Conservation (phyloP, 2,888 invertebrate species). For the Parnassius mnemosyne region DNA sequence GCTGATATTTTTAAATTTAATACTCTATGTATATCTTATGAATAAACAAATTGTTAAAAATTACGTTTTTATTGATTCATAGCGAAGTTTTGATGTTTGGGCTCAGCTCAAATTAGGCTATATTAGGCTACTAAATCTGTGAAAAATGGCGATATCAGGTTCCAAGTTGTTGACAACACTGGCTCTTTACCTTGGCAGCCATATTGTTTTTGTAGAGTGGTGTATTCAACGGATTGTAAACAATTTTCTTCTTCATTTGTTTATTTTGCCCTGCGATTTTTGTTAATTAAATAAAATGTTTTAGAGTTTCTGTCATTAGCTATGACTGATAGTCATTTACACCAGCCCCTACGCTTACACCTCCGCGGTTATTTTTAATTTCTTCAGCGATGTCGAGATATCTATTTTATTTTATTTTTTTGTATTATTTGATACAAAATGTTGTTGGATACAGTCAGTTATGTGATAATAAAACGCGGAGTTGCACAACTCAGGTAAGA, state of each 20-base stretch:
- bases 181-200: neutral
- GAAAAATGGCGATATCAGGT: no score
- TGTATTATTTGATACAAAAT: conserved; percentile 36
- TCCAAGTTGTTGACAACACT: no score
- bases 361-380: conserved; percentile 3
- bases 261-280: conserved; percentile 11
- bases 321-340: conserved; percentile 15
- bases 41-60: no score
- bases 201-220: conserved; percentile 23
- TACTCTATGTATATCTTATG: no score
- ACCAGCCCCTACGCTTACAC: conserved; percentile 14
- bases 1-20: no score
- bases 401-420: conserved; percentile 41
- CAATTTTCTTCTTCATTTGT: conserved; percentile 22
- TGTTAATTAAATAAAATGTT: conserved; percentile 17
- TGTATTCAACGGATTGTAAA: conserved; percentile 12
- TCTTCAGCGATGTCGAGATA: conserved; percentile 28
- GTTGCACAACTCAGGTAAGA: conserved; percentile 66
- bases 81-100: no score
- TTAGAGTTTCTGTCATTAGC: conserved; percentile 6
- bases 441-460: conserved; percentile 46
- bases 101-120: no score
- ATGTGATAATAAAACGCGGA: conserved; percentile 56
- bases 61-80: no score
- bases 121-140: no score